Conservation (phyloP, 2,888 invertebrate species). For the Mimas tiliae region DNA sequence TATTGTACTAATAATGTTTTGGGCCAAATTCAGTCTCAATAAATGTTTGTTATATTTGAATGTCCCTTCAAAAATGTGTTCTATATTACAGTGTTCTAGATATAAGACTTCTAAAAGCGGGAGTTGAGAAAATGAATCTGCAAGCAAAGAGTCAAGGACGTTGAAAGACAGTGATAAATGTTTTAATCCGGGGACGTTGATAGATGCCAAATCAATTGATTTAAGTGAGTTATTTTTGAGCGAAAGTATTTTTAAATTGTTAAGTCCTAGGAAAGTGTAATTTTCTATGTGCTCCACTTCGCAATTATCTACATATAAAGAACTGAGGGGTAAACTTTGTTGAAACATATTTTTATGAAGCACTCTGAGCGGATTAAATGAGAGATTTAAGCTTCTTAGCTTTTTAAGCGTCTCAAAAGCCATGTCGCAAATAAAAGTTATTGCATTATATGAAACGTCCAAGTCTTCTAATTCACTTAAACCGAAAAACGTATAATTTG, state of each 20-base stretch:
- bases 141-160: constrained; percentile 89
- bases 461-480: constrained; percentile 91
- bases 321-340: constrained; percentile 90
- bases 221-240: constrained; percentile 90
- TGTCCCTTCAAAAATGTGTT: constrained; percentile 87
- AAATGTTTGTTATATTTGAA: constrained; percentile 91
- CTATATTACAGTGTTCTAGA: constrained; percentile 89
- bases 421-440: constrained; percentile 88
- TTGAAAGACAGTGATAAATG: constrained; percentile 90
- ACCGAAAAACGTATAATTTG: constrained; percentile 90
- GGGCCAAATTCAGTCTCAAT: constrained; percentile 88
- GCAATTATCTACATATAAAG: constrained; percentile 90
- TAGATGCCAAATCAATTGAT: constrained; percentile 87
- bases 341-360: constrained; percentile 91
- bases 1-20: constrained; percentile 88
- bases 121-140: constrained; percentile 89
- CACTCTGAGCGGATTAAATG: constrained; percentile 89
- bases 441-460: constrained; percentile 89
- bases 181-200: constrained; percentile 91
- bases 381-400: constrained; percentile 90
- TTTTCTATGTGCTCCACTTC: constrained; percentile 90
- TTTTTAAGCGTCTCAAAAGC: constrained; percentile 91
- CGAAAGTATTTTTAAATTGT: constrained; percentile 91
- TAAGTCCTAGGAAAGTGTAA: constrained; percentile 90
- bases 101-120: constrained; percentile 90